phyloP scores from a whole-genome alignment of 2,797 vertebrate species.

The Staurois parvus region DNA sequence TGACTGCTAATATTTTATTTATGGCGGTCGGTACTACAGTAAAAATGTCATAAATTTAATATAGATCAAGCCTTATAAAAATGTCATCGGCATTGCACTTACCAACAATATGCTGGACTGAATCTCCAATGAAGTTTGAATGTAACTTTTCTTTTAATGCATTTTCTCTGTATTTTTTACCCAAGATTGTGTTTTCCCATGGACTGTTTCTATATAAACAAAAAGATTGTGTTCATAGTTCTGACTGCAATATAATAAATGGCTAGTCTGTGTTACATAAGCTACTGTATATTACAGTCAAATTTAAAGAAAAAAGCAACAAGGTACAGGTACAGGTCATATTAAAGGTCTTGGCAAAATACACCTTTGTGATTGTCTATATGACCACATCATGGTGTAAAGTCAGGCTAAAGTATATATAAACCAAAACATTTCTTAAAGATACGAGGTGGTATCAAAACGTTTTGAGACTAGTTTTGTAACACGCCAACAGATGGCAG shows the following conservation, averaged over 20 bases:
- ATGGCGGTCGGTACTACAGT: conserved; percentile 7
- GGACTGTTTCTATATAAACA: conserved; percentile 49
- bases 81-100: conserved; percentile 36
- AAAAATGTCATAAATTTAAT: conserved; percentile 48
- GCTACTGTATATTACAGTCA: neutral
- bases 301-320: neutral
- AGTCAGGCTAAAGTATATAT: too few species aligned
- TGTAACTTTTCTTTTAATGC: conserved; percentile 66
- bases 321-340: neutral
- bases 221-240: neutral
- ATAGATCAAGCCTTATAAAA: conserved; percentile 36
- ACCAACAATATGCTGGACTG: conserved; percentile 64
- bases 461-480: too few species aligned
- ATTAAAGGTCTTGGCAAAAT: neutral
- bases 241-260: neutral
- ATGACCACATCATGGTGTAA: too few species aligned
- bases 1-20: conserved; percentile 54
- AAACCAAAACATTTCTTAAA: too few species aligned
- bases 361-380: too few species aligned
- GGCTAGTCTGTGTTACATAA: neutral
- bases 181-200: conserved; percentile 64
- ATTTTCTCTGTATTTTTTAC: conserved; percentile 67
- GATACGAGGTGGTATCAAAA: too few species aligned
- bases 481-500: too few species aligned
- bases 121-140: conserved; percentile 54